Conservation (phyloP, 2,113 vertebrate species). For the Capra hircus region DNA sequence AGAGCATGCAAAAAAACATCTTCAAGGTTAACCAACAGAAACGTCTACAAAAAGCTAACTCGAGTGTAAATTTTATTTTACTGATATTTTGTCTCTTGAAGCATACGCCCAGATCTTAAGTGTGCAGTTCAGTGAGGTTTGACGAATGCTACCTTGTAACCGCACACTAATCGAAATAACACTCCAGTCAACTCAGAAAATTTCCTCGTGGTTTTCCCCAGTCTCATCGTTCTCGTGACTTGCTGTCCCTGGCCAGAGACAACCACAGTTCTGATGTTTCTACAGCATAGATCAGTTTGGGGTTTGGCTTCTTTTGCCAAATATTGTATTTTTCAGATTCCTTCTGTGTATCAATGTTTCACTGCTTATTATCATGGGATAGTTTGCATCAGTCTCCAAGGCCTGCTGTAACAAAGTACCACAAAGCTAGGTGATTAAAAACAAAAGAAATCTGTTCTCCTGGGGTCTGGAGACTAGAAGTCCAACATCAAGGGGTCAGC, state of each 20-base stretch:
- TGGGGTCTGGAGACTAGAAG: neutral
- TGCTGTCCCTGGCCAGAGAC: neutral
- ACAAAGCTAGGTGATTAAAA: neutral
- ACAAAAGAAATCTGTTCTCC: neutral
- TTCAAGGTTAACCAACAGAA: neutral
- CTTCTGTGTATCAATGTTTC: neutral
- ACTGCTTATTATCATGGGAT: neutral
- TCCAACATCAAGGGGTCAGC: neutral
- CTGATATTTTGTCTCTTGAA: neutral
- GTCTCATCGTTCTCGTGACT: neutral
- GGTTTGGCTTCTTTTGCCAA: neutral
- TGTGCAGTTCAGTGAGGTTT: neutral
- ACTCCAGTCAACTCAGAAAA: neutral
- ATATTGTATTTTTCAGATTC: neutral
- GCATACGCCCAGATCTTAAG: neutral
- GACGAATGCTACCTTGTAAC: neutral
- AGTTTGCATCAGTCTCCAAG: neutral
- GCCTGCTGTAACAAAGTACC: neutral
- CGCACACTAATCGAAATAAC: neutral
- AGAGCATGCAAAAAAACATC: neutral
- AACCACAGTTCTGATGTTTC: neutral
- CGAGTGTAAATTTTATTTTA: neutral
- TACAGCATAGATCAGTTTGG: neutral
- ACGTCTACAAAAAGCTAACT: neutral
- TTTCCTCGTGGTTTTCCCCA: neutral